Evolutionary conservation across 92 coral and sea anemone genomes (phyloP), one percentile per base, ranked within the genome.

Genomic region (Epizoanthus rinbou): DNA sequence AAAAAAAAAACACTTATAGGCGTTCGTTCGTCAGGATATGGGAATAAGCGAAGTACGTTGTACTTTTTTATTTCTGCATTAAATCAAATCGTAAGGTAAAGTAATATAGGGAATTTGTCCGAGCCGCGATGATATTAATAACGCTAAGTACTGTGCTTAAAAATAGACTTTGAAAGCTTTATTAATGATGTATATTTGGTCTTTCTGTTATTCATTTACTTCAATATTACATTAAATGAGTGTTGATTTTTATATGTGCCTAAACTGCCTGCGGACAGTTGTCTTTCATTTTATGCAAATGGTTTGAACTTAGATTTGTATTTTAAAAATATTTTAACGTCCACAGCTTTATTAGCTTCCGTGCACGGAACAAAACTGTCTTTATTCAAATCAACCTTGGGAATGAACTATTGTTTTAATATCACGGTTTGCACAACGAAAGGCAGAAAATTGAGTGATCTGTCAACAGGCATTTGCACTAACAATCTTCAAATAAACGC

Each of bases 401-500:
- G 73, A 24, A 33, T 33, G 35, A 28, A n/a, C 73, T 67, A 18
- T 67, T 67, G 50, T 17, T 15, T 24, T 33, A 67, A 67, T 67
- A 50, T 2, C 39, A 67, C 73, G 73, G 8, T 8, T 66, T 33
- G 73, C 47, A 67, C 39, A 67, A 67, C n/a, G 73, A 50, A 50
- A 67, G 73, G 15, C 39, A 8, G 33, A 41, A 67, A 33, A 16
- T 9, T 11, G 73, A 67, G 39, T 31, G 21, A 67, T 18, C 47
- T 67, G 71, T 65, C 71, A 65, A 65, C 71, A 65, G 19, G 71
- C 43, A 23, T 15, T 63, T 25, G 28, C 39, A 65, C 21, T 65
- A 65, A 65, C 71, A 22, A 65, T 14, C 31, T 39, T 65, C 71
- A 65, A 65, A 65, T 39, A 65, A 65, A 65, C 43, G 35, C 45